These are phyloP conservation scores for Capromys pilorides DNA, from an alignment of 2,797 vertebrate species.

Conservation along the genomic window DNA sequence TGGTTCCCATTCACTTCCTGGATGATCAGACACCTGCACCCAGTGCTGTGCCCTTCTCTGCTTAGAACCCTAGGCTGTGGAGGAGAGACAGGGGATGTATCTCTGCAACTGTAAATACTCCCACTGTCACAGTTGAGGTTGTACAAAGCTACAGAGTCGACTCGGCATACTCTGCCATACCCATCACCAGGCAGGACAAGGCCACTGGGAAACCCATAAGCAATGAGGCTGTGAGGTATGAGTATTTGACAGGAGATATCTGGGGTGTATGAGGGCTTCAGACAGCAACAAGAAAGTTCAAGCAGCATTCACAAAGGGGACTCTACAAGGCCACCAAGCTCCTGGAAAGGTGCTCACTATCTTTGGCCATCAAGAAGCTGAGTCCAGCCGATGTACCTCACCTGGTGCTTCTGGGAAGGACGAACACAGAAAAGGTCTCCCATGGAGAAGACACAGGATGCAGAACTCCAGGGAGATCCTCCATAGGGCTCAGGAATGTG, in stretches of 20 bases:
- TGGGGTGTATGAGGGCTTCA: rapidly evolving
- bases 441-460: not conserved
- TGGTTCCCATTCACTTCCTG: not conserved
- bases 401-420: not conserved
- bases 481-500: too few relatives aligned
- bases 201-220: rapidly evolving
- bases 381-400: too few relatives aligned
- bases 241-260: rapidly evolving
- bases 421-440: not conserved
- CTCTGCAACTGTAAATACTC: rapidly evolving
- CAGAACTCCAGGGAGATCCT: not conserved
- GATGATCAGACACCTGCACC: not conserved
- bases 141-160: not conserved
- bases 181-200: not conserved
- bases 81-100: rapidly evolving
- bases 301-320: rapidly evolving
- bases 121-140: rapidly evolving
- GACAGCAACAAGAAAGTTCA: not conserved
- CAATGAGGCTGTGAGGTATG: too few relatives aligned
- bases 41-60: not conserved
- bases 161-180: not conserved
- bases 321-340: rapidly evolving
- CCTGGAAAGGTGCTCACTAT: too few relatives aligned
- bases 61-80: not conserved
- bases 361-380: rapidly evolving